Evolutionary conservation across 2,888 invertebrate genomes (phyloP).

Genomic region (Papilio protenor): DNA sequence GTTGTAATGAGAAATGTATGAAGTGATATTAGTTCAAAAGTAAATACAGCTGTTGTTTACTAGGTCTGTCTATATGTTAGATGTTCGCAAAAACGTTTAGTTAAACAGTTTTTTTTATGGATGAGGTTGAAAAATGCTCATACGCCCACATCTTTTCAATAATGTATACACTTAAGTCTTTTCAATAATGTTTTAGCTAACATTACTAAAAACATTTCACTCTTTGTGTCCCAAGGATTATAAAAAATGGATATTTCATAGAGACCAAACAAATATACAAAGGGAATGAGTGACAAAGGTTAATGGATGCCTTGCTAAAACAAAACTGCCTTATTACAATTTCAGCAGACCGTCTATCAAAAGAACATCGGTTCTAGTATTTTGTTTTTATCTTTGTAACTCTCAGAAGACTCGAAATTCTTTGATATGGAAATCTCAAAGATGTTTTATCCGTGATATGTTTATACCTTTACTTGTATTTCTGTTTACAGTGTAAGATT

Average conservation of each 20-base stretch:
- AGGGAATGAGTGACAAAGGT: constrained; percentile 32
- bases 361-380: constrained; percentile 17
- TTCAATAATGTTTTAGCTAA: neutral
- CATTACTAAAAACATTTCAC: neutral
- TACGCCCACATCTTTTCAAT: no score
- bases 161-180: no score
- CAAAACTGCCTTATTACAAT: constrained; percentile 26
- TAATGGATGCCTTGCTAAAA: constrained; percentile 32
- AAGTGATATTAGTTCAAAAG: neutral
- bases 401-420: neutral
- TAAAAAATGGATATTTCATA: neutral
- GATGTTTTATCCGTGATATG: neutral
- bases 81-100: neutral
- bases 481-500: neutral
- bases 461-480: neutral
- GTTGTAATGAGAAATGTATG: constrained; percentile 17
- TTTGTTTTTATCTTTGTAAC: constrained; percentile 15
- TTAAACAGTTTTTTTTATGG: no score
- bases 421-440: constrained; percentile 20
- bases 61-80: neutral
- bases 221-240: neutral
- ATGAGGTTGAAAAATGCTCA: no score
- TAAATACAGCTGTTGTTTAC: neutral
- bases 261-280: constrained; percentile 14
- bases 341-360: constrained; percentile 2